Evolutionary conservation across 2,888 invertebrate genomes (phyloP), one percentile per base, ranked within the genome.

Genomic region (Lepidonotus clava): DNA sequence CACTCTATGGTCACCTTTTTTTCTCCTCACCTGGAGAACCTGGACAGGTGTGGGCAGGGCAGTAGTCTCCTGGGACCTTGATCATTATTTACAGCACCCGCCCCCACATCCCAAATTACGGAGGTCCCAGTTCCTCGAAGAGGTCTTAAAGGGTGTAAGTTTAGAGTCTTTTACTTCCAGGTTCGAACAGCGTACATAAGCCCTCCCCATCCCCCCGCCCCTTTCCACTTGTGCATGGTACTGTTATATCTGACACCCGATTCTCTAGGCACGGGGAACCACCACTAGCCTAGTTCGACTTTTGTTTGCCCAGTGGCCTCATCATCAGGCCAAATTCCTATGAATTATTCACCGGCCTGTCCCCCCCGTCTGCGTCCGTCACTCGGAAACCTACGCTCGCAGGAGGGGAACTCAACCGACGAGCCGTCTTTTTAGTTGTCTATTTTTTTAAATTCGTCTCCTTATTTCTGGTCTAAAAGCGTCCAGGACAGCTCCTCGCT

Each of bases 281-380:
- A n/a, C n/a, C n/a, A n/a, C 61, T 61, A 61, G 61, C 61, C 61
- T 61, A 61, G 61, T 28, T 61, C 28, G 61, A 61, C 61, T 61
- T 61, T 61, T 61, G 61, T 61, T 61, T 61, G 32, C 61, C 61
- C 61, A 61, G 28, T 61, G 61, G 61, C 61, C 61, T 61, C 61
- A 61, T 61, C 61, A 61, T 61, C 61, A 32, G 61, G 28, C 61
- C 61, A 61, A 61, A 61, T 61, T 61, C 61, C 61, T 61, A 61
- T 61, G 61, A 61, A 61, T 61, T 61, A 61, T 61, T 61, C 28
- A 61, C 61, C 24, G 32, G 61, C 28, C 61, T 61, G 61, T 61
- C 61, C 61, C 28, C n/a, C n/a, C 61, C 28, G 61, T 24, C n/a
- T 61, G 24, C 61, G 61, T 24, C 61, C 61, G 61, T 61, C 61